Base-by-base conservation (phyloP, 2,797 vertebrate species). In the Dendrocincla fuliginosa region DNA sequence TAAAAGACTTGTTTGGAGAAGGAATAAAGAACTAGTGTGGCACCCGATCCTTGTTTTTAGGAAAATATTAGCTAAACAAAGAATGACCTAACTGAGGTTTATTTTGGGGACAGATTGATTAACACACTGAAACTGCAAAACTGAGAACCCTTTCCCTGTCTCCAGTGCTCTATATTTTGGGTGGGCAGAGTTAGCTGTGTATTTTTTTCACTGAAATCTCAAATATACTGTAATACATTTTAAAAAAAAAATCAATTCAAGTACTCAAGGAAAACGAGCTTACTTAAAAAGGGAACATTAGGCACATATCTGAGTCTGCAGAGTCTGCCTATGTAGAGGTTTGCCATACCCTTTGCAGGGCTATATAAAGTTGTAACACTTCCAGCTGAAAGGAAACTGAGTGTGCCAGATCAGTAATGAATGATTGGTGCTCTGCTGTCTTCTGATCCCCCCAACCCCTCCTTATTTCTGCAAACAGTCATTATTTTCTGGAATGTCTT, bases 311-410 rank as follows among this genome's bases (percentile, higher is more conserved):
- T 53, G 27, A 70, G 17, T 25, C 52, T 44, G 16, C 47, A 75
- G 39, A 94, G 12, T 33, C 87, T 91, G 59, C 10, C 57, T 68
- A 0, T 6, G 14, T 6, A 47, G 56, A 75, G 61, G n/a, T 80
- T 75, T 91, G 30, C 57, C 7, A 15, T 77, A 53, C 44, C 65
- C 39, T 82, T 93, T 42, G 12, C 61, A 44, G 76, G 82, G 15
- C 73, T 92, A 19, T 60, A 73, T 88, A 65, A 93, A 94, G 67
- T 84, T 93, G 63, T 93, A 78, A 88, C 27, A n/a, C 46, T 70
- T 80, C 50, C 89, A 93, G 55, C 15, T 84, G 73, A 93, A 90
- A 41, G 42, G 46, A 84, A 46, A 53, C 75, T 44, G 59, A 84
- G 49, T 0, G 4, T 89, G 47, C 60, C 83, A 91, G 28, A 41